Conservation (phyloP, 2,113 vertebrate species). For the Turdus rufiventris region DNA sequence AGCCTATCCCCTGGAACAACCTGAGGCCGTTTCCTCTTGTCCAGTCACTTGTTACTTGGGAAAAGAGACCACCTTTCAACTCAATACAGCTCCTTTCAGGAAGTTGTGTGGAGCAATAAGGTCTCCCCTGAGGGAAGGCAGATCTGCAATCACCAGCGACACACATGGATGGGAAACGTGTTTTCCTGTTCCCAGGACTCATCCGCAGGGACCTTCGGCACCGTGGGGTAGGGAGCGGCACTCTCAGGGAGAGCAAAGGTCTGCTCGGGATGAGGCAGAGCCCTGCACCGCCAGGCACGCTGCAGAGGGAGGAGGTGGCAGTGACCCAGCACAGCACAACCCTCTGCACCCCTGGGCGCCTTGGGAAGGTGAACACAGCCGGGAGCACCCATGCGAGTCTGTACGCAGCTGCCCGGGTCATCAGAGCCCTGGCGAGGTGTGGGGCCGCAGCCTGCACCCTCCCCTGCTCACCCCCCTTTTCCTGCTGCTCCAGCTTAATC, state of each 20-base stretch:
- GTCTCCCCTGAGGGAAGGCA: background rate
- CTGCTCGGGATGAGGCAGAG: background rate
- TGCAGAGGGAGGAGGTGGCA: background rate
- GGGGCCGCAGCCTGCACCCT: background rate
- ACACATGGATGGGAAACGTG: background rate
- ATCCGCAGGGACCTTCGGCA: constrained; percentile 1
- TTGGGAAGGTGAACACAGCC: accelerated
- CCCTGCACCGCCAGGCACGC: background rate
- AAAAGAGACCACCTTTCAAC: background rate
- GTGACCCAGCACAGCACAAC: background rate
- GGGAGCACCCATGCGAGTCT: background rate
- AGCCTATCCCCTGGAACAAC: too few relatives aligned
- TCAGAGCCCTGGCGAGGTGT: background rate
- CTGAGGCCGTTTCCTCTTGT: background rate
- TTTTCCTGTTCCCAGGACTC: background rate
- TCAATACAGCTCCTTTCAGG: background rate
- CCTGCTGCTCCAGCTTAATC: background rate
- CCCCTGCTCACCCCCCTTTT: background rate
- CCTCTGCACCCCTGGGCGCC: background rate
- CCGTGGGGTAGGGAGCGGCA: background rate
- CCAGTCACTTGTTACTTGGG: background rate
- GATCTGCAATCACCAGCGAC: background rate
- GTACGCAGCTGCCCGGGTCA: accelerated
- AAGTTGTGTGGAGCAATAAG: too few relatives aligned
- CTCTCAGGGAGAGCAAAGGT: constrained; percentile 2